phyloP scores from a whole-genome alignment of 2,888 invertebrate genomes.

The Folsomia manolachei region DNA sequence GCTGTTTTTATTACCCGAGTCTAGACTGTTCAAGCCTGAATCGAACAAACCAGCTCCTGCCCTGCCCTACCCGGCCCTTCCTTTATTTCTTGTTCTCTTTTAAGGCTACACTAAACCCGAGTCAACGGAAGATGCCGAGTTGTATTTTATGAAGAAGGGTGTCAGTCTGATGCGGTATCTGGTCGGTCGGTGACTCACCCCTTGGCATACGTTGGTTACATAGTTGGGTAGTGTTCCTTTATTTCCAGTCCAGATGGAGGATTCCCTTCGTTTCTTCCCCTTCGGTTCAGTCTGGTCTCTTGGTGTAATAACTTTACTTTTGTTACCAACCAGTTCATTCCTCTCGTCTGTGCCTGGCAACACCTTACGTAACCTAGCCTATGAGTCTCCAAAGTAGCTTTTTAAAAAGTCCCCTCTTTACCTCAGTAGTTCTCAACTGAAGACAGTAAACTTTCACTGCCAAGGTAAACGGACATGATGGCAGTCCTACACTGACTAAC shows the following conservation, averaged over 20 bases:
- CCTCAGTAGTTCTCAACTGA: no score
- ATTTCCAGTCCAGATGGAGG: neutral
- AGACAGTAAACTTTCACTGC: no score
- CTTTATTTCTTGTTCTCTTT: neutral
- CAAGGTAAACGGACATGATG: no score
- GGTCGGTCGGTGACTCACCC: neutral
- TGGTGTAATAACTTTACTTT: no score
- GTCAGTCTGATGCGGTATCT: neutral
- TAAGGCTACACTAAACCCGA: neutral
- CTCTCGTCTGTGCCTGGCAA: neutral
- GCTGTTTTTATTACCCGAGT: neutral
- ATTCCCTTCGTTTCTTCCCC: neutral
- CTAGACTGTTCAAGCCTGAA: neutral
- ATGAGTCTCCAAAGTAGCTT: no score
- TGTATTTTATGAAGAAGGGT: neutral
- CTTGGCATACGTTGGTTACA: neutral
- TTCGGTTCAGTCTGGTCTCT: no score
- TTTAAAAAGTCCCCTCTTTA: no score
- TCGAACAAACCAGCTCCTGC: neutral
- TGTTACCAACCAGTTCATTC: neutral
- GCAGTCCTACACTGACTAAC: no score
- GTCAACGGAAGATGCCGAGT: neutral
- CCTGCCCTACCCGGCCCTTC: slow-evolving; percentile 3
- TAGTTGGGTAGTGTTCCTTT: no score
- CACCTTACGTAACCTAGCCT: no score